Evolutionary conservation across 2,113 vertebrate genomes (phyloP), one percentile per base, ranked within the genome.

Genomic region (Vireo altiloquus): DNA sequence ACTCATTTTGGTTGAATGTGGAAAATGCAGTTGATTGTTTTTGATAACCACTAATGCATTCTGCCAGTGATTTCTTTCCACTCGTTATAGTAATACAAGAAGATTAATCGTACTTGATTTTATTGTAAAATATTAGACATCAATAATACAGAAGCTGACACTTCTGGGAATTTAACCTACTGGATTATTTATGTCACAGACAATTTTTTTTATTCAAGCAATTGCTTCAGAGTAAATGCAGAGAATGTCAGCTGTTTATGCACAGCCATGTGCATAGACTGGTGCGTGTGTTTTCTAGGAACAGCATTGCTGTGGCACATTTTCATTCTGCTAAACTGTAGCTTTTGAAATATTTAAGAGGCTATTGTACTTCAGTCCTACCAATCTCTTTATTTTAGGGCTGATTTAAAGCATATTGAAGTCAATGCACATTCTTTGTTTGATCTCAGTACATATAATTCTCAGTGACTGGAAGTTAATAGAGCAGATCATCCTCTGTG

Each of bases 21-120:
- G 79, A 94, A 88, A 60, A 78, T 46, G 56, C 39, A 50, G 50
- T 37, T 87, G 82, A 89, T 94, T 94, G 72, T 15, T 92, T 95
- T 81, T 96, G 85, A 81, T 95, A 88, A 85, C 44, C 76, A 63
- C 75, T 95, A 83, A 80, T 60, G 50, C 24, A 40, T 90, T 85
- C 75, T 95, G 66, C 68, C 68, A 80, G 56, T 39, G 64, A 77
- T 94, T 94, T 92, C 63, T 88, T 90, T 93, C 71, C 75, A 44
- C 80, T 97, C 4, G 3, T 88, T 94, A 77, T 2, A 87, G 77
- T 83, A 93, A 74, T 44, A 86, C 64, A 76, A 78, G 77, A 92
- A 92, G 90, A 92, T 94, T 95, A 96, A 94, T 94, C 19, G 0
- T 71, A 95, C 65, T 95, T 95, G 90, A 89, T 96, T 94, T 94